phyloP scores from a whole-genome alignment of 2,888 invertebrate species.

The Epicampocera succincta region DNA sequence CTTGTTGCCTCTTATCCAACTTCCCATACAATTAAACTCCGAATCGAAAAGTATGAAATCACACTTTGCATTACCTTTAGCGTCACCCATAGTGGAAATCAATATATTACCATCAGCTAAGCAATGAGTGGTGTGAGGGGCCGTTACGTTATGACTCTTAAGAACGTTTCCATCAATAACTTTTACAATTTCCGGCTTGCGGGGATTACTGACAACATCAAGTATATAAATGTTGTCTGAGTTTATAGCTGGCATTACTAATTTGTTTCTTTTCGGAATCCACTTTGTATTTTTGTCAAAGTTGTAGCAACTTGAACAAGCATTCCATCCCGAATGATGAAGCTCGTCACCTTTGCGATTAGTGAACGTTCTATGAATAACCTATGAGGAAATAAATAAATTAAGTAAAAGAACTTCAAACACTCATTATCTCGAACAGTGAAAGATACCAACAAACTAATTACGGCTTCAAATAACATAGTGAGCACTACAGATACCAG shows the following conservation, averaged over 20 bases:
- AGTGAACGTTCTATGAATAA: constrained; percentile 92
- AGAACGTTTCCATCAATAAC: constrained; percentile 92
- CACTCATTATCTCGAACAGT: too few relatives aligned
- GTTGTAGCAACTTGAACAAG: constrained; percentile 94
- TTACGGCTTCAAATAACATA: too few relatives aligned
- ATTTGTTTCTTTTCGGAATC: constrained; percentile 86
- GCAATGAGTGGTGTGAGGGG: constrained; percentile 97
- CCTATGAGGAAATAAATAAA: constrained; percentile 83
- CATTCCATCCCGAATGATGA: constrained; percentile 98
- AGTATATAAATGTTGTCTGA: constrained; percentile 92
- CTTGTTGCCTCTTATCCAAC: constrained; percentile 87
- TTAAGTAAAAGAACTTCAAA: too few relatives aligned
- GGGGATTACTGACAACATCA: constrained; percentile 89
- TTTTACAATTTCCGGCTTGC: constrained; percentile 88
- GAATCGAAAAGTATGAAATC: constrained; percentile 94
- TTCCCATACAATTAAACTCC: constrained; percentile 85
- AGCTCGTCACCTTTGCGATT: constrained; percentile 91
- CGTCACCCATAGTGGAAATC: constrained; percentile 97
- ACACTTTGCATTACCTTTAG: constrained; percentile 91
- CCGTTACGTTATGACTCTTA: constrained; percentile 88
- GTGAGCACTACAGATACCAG: too few relatives aligned
- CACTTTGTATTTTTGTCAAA: constrained; percentile 78
- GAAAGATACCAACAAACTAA: too few relatives aligned
- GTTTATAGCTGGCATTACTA: constrained; percentile 91
- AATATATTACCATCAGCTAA: constrained; percentile 95